Evolutionary conservation across 2,888 invertebrate genomes (phyloP).

Genomic region (Acrobasis repandana): DNA sequence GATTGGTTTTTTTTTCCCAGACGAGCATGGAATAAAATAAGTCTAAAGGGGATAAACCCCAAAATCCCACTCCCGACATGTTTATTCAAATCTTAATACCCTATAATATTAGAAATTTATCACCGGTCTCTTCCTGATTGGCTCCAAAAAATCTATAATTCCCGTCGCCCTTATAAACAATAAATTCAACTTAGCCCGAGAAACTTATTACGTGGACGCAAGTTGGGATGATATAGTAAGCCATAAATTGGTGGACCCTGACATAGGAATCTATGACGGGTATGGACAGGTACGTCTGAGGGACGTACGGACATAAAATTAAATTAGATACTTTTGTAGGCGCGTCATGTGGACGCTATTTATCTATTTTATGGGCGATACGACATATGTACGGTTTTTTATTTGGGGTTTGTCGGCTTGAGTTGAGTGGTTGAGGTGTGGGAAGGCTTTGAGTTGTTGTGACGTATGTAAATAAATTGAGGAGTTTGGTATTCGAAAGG

Average conservation of each 20-base stretch:
- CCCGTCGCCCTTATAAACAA: slow-evolving; percentile 49
- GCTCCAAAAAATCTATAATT: slow-evolving; percentile 42
- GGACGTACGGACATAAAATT: slow-evolving; percentile 52
- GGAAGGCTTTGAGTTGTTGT: slow-evolving; percentile 14
- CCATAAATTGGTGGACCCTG: slow-evolving; percentile 63
- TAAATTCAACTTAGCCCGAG: slow-evolving; percentile 60
- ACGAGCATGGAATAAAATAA: no score
- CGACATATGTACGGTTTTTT: slow-evolving; percentile 48
- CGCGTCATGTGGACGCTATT: slow-evolving; percentile 49
- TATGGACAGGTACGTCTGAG: slow-evolving; percentile 58
- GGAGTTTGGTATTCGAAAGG: background rate
- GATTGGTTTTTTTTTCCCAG: no score
- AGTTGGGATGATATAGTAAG: slow-evolving; percentile 66
- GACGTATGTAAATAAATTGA: background rate
- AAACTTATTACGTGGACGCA: slow-evolving; percentile 61
- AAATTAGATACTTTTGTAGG: slow-evolving; percentile 60
- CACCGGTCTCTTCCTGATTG: slow-evolving; percentile 45
- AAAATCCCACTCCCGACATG: slow-evolving; percentile 50
- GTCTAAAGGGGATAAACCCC: background rate
- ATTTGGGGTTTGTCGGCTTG: slow-evolving; percentile 34
- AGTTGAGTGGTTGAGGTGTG: slow-evolving; percentile 25
- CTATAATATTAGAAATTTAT: slow-evolving; percentile 71
- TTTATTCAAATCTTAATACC: slow-evolving; percentile 75
- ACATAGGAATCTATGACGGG: slow-evolving; percentile 66
- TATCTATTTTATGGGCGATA: slow-evolving; percentile 53